A percentile compares a stretch with the other conserved stretches of the same genome.
Evolutionary conservation across 2,113 vertebrate genomes (phyloP).

Genomic region (Vulpes vulpes): DNA sequence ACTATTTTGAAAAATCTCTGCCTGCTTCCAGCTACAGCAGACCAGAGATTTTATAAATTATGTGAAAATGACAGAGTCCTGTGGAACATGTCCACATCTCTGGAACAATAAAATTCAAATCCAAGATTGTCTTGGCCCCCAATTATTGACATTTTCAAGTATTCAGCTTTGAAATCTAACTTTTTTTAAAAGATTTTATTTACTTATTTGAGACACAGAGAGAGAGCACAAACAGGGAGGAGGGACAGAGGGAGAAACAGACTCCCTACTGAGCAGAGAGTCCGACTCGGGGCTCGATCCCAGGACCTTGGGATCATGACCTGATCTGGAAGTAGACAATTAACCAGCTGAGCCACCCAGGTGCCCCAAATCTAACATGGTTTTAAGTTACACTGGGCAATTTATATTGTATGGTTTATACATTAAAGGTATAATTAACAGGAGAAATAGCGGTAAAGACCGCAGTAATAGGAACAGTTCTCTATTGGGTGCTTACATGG

Average conservation of each 20-base stretch:
- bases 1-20: constrained; percentile 71
- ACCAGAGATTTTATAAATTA: constrained; percentile 79
- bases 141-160: constrained; percentile 75
- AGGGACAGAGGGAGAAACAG: no score
- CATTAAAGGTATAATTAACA: background rate
- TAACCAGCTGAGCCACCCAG: no score
- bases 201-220: no score
- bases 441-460: background rate
- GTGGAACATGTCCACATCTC: constrained; percentile 59
- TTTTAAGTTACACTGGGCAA: background rate
- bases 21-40: constrained; percentile 72
- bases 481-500: no score
- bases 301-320: no score
- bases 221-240: no score
- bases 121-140: constrained; percentile 48
- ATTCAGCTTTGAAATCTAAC: background rate
- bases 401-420: background rate
- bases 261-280: no score
- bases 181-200: no score
- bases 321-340: no score
- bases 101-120: constrained; percentile 54
- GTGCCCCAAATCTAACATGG: background rate
- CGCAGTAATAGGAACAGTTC: background rate
- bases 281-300: no score
- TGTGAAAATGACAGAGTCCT: constrained; percentile 68